Evolutionary conservation across 2,113 vertebrate species (phyloP), one percentile per base, ranked within the genome.

Genomic region (Smithornis capensis): DNA sequence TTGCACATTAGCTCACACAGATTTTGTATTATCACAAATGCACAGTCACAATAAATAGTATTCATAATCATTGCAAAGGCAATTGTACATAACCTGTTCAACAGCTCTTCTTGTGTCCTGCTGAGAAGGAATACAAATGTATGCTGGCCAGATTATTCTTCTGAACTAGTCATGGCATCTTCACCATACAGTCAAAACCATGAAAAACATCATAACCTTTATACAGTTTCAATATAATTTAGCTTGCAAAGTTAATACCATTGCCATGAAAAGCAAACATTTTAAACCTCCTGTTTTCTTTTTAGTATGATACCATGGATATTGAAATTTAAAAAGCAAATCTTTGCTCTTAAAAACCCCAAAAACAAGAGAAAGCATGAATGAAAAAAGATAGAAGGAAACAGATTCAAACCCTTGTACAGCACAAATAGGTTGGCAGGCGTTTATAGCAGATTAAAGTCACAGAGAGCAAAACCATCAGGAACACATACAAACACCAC

Each of bases 401-500:
- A 76, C n/a, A 87, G 12, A 24, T 11, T 76, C 22, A 21, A 81
- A 49, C 31, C 31, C 91, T 69, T 81, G 55, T 52, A 70, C 10
- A 87, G 81, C 19, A 53, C 83, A 90, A 96, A 83, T 14, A 49
- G 40, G 40, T 13, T 84, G 64, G 55, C 69, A 83, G 18, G 70
- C 33, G 49, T 94, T 78, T 60, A 59, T 25, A 29, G 12, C 64
- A 84, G 53, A 71, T 3, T 84, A 69, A 92, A 97, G 50, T 31
- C 27, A 59, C 44, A 91, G 59, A 90, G 35, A 76, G 70, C 35
- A 83, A 79, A 87, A 94, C 19, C 88, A 95, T 85, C 55, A 95
- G 87, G 86, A 97, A 91, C 83, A 92, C 84, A 56, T 60, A 94
- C 33, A 83, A 94, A 93, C 84, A 88, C 16, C 62, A 94, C 87